Conservation (phyloP, 2,888 invertebrate species). For the Aspidapion aeneum region DNA sequence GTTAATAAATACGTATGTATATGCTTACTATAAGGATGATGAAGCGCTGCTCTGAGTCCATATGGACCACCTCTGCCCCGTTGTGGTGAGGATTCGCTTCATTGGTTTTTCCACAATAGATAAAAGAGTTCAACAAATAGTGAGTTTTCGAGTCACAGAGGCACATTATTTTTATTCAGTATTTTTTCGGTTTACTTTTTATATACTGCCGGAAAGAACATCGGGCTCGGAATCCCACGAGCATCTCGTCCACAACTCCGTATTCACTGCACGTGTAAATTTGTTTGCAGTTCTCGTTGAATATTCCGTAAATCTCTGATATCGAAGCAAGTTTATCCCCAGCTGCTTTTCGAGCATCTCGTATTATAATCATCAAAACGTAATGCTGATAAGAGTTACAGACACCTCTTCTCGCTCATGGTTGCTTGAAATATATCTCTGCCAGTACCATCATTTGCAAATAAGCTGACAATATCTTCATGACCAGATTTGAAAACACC, state of each 20-base stretch:
- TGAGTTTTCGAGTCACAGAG: slow-evolving; percentile 18
- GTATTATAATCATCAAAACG: slow-evolving; percentile 19
- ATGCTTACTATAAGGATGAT: too few species aligned
- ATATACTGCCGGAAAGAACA: slow-evolving; percentile 23
- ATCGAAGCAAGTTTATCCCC: slow-evolving; percentile 17
- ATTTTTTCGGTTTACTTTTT: slow-evolving; percentile 23
- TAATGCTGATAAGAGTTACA: slow-evolving; percentile 12
- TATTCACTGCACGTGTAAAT: slow-evolving; percentile 15
- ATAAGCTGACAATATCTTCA: slow-evolving; percentile 14
- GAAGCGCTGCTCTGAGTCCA: too few species aligned
- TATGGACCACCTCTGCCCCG: too few species aligned
- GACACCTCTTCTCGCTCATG: slow-evolving; percentile 16
- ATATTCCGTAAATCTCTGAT: slow-evolving; percentile 15
- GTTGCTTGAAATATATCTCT: slow-evolving; percentile 13
- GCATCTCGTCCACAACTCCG: slow-evolving; percentile 18
- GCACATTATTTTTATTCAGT: slow-evolving; percentile 22
- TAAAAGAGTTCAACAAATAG: slow-evolving; percentile 9
- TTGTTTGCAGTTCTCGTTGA: slow-evolving; percentile 17
- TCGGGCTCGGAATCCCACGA: slow-evolving; percentile 18
- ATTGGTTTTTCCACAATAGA: slow-evolving; percentile 12
- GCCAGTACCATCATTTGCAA: slow-evolving; percentile 15
- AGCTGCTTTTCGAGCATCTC: slow-evolving; percentile 6
- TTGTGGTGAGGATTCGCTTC: slow-evolving; percentile 8
- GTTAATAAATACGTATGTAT: too few species aligned
- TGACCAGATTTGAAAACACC: slow-evolving; percentile 19